Evolutionary conservation across 2,113 vertebrate genomes (phyloP), one percentile per base, ranked within the genome.

Genomic region (Microcebus jonahi): DNA sequence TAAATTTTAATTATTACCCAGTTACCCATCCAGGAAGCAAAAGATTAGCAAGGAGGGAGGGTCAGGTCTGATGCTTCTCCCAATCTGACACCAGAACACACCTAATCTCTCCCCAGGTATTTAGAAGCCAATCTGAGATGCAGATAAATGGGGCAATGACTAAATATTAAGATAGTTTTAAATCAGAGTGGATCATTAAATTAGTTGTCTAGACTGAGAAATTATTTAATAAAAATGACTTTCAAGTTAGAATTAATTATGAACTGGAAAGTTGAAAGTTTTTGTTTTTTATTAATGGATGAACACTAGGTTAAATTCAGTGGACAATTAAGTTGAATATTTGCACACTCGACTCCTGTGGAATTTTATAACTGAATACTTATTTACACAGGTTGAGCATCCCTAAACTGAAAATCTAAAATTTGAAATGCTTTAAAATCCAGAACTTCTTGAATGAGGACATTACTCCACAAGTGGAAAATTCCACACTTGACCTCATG

Each of bases 171-270:
- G 63, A 80, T 80, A 12, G 67, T 88, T 88, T 42, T 31, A n/a
- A 70, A 77, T 48, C 42, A 88, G 57, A 77, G 17, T 48, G 20
- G n/a, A 21, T 45, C 57, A 59, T 83, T 83, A 29, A 25, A 71
- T 83, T 91, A 61, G 67, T 73, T 76, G n/a, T 82, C 68, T 76
- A 18, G 34, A 36, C 70, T 88, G 76, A 83, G 83, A 87, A 94
- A 94, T 75, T 59, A 81, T 50, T 50, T 81, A 63, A 70, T 79
- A 82, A 25, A 53, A 88, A 75, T 87, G 31, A 59, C 29, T 82
- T 88, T 61, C 50, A 53, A 82, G 18, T 21, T 76, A 68, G 45
- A 86, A 86, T 77, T 90, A 86, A 73, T 80, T 73, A 39, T 50
- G 20, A 94, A 71, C 13, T 86, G 27, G 31, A 25, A 67, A 50